Percentiles rank a stretch among this genome's conserved stretches.
These are phyloP conservation scores for Rhineura floridana DNA, from an alignment of 2,113 vertebrate genomes.

Conservation along the genomic window DNA sequence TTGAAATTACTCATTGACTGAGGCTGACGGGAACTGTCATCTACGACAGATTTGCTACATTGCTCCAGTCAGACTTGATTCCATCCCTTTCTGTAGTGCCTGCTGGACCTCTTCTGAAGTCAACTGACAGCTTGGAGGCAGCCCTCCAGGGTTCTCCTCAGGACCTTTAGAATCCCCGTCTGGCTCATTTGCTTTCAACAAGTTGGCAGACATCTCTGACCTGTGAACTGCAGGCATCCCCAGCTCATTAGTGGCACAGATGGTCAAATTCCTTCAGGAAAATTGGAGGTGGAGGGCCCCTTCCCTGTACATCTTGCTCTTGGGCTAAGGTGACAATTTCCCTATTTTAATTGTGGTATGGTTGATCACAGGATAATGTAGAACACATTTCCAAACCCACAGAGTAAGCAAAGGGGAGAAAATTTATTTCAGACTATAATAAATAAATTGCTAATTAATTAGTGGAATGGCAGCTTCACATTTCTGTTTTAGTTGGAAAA, in stretches of 20 bases:
- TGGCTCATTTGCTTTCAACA: not conserved
- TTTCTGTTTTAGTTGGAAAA: slow-evolving; percentile 25
- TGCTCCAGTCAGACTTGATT: not conserved
- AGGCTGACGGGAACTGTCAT: not conserved
- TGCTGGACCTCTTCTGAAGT: slow-evolving; percentile 2
- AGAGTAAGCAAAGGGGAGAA: slow-evolving; percentile 41
- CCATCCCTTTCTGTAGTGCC: not conserved
- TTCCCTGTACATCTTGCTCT: slow-evolving; percentile 7
- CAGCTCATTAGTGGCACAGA: not conserved
- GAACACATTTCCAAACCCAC: not conserved
- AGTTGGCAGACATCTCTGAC: not conserved
- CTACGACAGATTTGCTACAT: not conserved
- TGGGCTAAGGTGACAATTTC: slow-evolving; percentile 10
- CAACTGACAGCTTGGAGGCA: not conserved
- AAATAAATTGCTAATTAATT: slow-evolving; percentile 57
- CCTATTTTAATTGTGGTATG: slow-evolving; percentile 13
- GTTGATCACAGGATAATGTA: slow-evolving; percentile 31
- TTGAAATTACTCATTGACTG: not conserved
- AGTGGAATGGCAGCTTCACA: slow-evolving; percentile 50
- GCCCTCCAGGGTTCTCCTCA: not conserved
- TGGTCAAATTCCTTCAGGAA: not conserved
- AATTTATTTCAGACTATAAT: slow-evolving; percentile 57
- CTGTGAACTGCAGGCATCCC: not conserved
- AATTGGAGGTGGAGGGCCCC: not conserved
- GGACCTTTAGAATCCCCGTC: not conserved